phyloP scores from a whole-genome alignment of 2,888 invertebrate species.

The Digitonthophagus gazella region DNA sequence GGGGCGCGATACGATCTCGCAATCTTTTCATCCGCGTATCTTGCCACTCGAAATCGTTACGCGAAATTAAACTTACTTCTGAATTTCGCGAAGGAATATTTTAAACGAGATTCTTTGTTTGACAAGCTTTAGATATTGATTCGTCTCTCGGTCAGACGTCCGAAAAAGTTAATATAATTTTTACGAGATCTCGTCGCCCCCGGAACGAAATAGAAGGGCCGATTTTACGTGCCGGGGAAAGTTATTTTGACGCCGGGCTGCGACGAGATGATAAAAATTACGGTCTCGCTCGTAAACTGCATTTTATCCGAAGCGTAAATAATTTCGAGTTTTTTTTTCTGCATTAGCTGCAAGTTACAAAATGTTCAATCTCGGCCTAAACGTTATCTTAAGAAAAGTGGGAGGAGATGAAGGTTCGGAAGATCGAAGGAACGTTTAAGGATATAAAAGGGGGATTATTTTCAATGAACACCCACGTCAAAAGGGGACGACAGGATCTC shows the following conservation, averaged over 20 bases:
- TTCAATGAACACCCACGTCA: neutral
- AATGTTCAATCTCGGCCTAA: too few relatives aligned
- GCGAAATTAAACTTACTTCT: neutral
- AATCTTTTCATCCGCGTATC: neutral
- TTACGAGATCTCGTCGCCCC: neutral
- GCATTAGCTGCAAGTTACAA: neutral
- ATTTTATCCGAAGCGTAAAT: neutral
- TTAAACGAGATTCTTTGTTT: too few relatives aligned
- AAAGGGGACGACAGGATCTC: neutral
- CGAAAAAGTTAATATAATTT: neutral
- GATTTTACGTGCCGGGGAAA: neutral
- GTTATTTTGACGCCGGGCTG: neutral
- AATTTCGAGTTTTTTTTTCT: neutral
- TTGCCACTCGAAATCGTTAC: neutral
- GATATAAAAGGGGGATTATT: neutral
- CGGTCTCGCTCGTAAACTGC: neutral
- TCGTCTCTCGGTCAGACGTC: neutral
- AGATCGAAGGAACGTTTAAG: neutral
- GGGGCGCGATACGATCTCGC: neutral
- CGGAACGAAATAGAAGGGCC: neutral
- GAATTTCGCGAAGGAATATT: too few relatives aligned
- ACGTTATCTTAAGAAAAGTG: too few relatives aligned
- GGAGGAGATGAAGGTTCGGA: too few relatives aligned
- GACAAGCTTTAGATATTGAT: neutral
- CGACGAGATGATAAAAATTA: neutral